Conservation (phyloP, 2,888 invertebrate species). For the Acholoe squamosa region DNA sequence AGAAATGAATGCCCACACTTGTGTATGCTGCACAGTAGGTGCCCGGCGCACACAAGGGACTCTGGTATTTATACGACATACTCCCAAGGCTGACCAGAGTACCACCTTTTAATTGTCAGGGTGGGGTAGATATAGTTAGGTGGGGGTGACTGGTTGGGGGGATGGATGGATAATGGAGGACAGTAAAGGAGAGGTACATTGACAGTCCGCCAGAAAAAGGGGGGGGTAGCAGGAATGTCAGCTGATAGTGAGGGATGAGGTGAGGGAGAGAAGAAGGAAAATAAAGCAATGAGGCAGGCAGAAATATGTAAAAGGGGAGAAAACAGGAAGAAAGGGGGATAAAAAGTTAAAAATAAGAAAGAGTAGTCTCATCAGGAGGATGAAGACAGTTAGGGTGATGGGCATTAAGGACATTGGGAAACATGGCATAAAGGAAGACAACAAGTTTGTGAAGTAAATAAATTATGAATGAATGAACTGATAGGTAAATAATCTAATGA, state of each 20-base stretch:
- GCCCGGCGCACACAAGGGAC: not conserved
- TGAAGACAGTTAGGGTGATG: not conserved
- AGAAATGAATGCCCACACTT: not conserved
- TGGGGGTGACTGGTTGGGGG: not conserved
- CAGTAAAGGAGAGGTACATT: not conserved
- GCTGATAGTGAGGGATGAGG: not conserved
- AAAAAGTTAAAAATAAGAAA: not conserved
- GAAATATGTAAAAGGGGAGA: not conserved
- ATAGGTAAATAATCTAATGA: not conserved
- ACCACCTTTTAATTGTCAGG: not conserved
- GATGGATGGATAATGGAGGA: not conserved
- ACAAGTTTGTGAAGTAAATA: not conserved
- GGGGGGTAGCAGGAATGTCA: not conserved
- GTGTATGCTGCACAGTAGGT: not conserved
- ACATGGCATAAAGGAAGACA: no score
- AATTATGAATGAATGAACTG: not conserved
- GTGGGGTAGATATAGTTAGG: not conserved
- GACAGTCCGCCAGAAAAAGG: not conserved
- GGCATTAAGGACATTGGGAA: no score
- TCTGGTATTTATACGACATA: not conserved
- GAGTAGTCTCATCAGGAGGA: not conserved
- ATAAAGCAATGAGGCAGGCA: not conserved
- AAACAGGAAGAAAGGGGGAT: not conserved
- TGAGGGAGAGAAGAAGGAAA: not conserved
- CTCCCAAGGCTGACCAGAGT: not conserved